Evolutionary conservation across 2,888 invertebrate genomes (phyloP).

Genomic region (Drosophila emarginata): DNA sequence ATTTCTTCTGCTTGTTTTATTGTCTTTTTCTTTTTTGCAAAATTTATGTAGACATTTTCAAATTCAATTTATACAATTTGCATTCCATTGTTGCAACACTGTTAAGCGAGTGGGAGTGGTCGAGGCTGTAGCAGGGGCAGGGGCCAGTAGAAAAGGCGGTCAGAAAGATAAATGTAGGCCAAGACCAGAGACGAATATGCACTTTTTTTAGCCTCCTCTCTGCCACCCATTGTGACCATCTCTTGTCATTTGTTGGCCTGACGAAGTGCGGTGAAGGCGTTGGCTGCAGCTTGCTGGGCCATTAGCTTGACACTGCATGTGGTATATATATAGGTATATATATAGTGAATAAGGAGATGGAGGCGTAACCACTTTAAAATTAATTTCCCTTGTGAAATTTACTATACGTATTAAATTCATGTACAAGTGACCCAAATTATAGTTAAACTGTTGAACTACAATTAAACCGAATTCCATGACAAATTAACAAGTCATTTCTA

Average conservation of each 20-base stretch:
- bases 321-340: background rate
- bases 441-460: conserved; percentile 18
- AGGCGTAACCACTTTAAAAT: conserved; percentile 69
- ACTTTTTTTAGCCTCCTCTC: conserved; percentile 36
- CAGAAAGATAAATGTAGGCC: conserved; percentile 68
- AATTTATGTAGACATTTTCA: background rate
- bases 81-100: conserved; percentile 32
- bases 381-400: conserved; percentile 76
- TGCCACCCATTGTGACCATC: conserved; percentile 56
- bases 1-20: background rate
- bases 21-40: background rate
- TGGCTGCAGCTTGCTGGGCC: conserved; percentile 5
- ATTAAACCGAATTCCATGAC: conserved; percentile 31
- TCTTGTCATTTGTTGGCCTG: conserved; percentile 62
- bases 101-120: background rate
- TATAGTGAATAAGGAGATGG: background rate
- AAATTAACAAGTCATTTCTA: conserved; percentile 25
- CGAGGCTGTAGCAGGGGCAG: too few species aligned
- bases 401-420: conserved; percentile 56
- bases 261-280: background rate
- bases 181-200: conserved; percentile 56
- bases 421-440: conserved; percentile 60
- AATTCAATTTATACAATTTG: background rate
- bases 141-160: conserved; percentile 27
- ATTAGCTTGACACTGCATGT: conserved; percentile 10